These are phyloP conservation scores for Phthorimaea operculella DNA, from an alignment of 1,140 invertebrate genomes.

Conservation along the genomic window DNA sequence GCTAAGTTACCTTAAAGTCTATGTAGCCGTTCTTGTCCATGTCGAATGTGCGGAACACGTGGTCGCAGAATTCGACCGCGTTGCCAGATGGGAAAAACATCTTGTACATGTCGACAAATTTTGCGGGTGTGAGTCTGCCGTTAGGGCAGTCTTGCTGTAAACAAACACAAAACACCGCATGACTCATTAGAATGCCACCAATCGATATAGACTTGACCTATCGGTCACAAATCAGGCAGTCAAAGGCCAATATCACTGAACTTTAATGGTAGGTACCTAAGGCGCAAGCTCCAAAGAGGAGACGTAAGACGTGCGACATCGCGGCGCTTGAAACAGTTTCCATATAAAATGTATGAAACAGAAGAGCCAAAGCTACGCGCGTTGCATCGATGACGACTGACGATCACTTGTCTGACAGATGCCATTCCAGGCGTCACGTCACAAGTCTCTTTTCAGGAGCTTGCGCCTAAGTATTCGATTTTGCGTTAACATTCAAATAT, in stretches of 20 bases:
- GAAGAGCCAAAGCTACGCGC: too few species aligned
- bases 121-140: conserved; percentile 94
- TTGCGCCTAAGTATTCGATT: too few species aligned
- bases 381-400: too few species aligned
- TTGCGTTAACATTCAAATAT: too few species aligned
- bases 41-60: conserved; percentile 99
- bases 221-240: background rate
- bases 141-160: conserved; percentile 99
- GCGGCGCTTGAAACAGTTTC: too few species aligned
- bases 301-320: too few species aligned
- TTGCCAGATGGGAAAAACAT: conserved; percentile 99
- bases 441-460: too few species aligned
- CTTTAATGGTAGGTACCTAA: too few species aligned
- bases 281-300: too few species aligned
- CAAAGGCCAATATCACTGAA: background rate
- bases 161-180: conserved; percentile 14
- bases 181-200: background rate
- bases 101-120: conserved; percentile 99
- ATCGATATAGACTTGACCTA: background rate
- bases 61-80: conserved; percentile 98
- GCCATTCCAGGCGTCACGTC: too few species aligned
- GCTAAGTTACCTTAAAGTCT: conserved; percentile 86
- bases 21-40: conserved; percentile 99
- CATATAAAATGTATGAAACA: too few species aligned
- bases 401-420: too few species aligned